phyloP scores from a whole-genome alignment of 2,888 invertebrate species.

The Hyposoter didymator region DNA sequence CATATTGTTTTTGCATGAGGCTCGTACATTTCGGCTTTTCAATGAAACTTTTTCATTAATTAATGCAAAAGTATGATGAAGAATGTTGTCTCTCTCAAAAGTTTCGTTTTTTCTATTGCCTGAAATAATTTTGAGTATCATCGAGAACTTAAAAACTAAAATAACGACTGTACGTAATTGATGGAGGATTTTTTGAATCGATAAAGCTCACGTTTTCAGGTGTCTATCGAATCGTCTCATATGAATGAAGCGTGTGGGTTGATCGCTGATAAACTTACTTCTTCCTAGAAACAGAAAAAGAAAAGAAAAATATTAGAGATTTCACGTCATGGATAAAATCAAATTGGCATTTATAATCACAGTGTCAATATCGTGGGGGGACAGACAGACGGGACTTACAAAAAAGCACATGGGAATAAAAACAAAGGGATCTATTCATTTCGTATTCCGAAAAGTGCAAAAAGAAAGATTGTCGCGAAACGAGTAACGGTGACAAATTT shows the following conservation, averaged over 20 bases:
- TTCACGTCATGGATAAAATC: not conserved
- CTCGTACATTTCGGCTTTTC: not conserved
- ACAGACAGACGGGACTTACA: too few relatives aligned
- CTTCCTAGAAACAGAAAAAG: constrained; percentile 84
- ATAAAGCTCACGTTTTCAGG: constrained; percentile 80
- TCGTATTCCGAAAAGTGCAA: not conserved
- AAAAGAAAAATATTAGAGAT: constrained; percentile 73
- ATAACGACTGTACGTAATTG: not conserved
- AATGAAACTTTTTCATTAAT: not conserved
- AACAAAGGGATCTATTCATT: too few relatives aligned
- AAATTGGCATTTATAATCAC: not conserved
- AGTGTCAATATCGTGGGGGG: not conserved
- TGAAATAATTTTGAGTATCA: not conserved
- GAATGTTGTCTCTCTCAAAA: not conserved
- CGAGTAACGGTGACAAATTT: constrained; percentile 25
- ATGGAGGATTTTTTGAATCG: constrained; percentile 56
- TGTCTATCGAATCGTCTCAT: constrained; percentile 72
- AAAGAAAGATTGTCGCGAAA: not conserved
- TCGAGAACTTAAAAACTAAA: not conserved
- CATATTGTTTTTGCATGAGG: not conserved
- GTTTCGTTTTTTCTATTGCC: not conserved
- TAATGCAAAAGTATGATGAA: not conserved
- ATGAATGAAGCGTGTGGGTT: constrained; percentile 69
- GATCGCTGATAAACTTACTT: constrained; percentile 83
- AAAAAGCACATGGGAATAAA: too few relatives aligned